Evolutionary conservation across 53 echinoderm and acorn worm genomes (phyloP), one percentile per base, ranked within the genome.

Genomic region (Paelopatides confundens): DNA sequence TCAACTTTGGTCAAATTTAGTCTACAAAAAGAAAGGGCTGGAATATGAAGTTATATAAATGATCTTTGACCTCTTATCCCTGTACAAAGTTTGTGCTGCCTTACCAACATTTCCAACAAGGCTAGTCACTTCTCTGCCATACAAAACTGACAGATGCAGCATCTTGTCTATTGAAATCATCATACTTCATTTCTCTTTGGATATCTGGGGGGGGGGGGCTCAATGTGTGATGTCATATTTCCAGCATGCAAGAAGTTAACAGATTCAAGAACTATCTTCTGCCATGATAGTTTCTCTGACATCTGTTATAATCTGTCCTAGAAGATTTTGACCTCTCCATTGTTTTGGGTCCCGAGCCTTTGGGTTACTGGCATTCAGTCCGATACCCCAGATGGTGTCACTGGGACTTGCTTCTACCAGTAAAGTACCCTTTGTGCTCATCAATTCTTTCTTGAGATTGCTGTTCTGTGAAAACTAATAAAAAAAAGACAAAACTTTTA

Each of bases 351-450:
- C 88, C 78, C 69, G 52, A 37, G 95, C 94, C 68, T 88, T 88
- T 46, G 98, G 98, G 69, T 98, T 98, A 77, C 84, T 79, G 6
- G 77, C 87, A 3, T 91, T 91, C 64, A 98, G 87, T 35, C 98
- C 95, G 35, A 98, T 95, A 2, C 98, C 98, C 95, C 95, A 98
- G 58, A 98, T 92, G 37, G 79, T 62, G 63, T 98, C 98, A 26
- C 92, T 76, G 7, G 98, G 95, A 49, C 95, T 95, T 14, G 98
- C 98, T 76, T 98, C 98, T 7, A 94, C 98, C 66, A 98, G 85
- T 1, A 86, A 88, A 0, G 90, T 98, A 18, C 95, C 95, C 15
- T 74, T 47, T 14, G 98, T 98, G 7, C 71, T 68, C 74, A 98
- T 47, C 24, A 98, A 54, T 71, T 66, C 46, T 21, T 39, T 66